A percentile compares a stretch with the other conserved stretches of the same genome.
Evolutionary conservation across 2,888 invertebrate genomes (phyloP).

Genomic region (Nemotelus nigrinus): DNA sequence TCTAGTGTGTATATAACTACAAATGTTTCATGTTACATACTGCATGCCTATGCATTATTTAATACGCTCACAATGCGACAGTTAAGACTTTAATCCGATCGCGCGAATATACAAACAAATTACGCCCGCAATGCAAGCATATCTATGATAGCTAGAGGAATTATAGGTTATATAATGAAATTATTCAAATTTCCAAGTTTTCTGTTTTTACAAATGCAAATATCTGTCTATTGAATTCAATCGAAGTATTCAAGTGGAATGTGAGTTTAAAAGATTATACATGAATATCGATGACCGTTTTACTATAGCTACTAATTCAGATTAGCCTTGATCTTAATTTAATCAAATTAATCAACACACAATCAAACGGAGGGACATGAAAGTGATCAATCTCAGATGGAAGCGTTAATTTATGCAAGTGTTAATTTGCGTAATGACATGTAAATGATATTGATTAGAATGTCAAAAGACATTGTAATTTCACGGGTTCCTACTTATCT

Average conservation of each 20-base stretch:
- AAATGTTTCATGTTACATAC: no score
- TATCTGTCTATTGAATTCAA: no score
- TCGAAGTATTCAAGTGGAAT: neutral
- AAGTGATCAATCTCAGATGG: neutral
- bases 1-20: no score
- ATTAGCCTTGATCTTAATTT: constrained; percentile 41
- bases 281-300: no score
- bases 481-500: neutral
- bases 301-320: neutral
- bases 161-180: neutral
- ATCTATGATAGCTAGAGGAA: neutral
- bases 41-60: no score
- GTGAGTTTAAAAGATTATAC: neutral
- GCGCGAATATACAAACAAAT: neutral
- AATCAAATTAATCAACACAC: constrained; percentile 34
- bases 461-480: no score
- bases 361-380: neutral
- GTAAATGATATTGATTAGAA: no score
- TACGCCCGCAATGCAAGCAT: neutral
- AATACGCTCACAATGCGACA: neutral
- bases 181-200: no score
- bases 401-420: neutral
- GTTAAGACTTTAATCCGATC: constrained; percentile 2
- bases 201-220: no score
- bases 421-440: neutral